Base-by-base conservation (phyloP, 2,797 vertebrate genomes). In the Okamejei kenojei region DNA sequence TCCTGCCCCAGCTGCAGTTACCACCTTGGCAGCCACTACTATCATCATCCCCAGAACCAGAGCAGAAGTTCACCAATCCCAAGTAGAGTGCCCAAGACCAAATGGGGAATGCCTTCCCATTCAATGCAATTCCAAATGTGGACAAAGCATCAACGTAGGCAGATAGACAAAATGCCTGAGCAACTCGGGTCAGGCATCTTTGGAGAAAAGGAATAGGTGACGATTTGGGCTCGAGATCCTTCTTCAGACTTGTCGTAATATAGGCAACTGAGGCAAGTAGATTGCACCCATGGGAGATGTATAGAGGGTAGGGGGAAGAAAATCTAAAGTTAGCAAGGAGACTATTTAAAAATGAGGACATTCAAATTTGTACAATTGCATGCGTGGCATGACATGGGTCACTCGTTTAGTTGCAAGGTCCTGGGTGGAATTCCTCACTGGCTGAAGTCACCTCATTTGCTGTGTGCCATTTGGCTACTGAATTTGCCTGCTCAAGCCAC, bases 401-500 rank as follows among this genome's bases (percentile, higher is more conserved):
- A 58, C 45, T 61, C 54, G 5, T 61, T 19, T 7, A 81, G 1
- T 38, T 78, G n/a, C n/a, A 21, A 45, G 7, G 79, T 17, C 38
- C n/a, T 23, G 6, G 45, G 9, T 54, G 58, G 29, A 2, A 82
- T 58, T 79, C 78, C 32, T 79, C 35, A 11, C 32, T 38, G 10
- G 23, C 13, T 88, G 45, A 54, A 88, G 29, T 88, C 81, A 65
- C 19, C 84, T 88, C n/a, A 32, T 68, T 88, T 88, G 84, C 61
- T 84, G 45, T 58, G 84, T 65, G 63, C n/a, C 32, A 21, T 35
- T 88, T 88, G n/a, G 84, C 84, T 68, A 17, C n/a, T 32, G n/a
- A 29, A 88, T 35, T 68, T 88, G 84, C 58, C 26, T 11, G 58
- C 26, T 35, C 21, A 3, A 68, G n/a, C 7, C 23, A 82, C 23